Percentiles rank a stretch among this genome's conserved stretches.
Conservation (phyloP, 2,113 vertebrate species). For the Odontophorus gujanensis region DNA sequence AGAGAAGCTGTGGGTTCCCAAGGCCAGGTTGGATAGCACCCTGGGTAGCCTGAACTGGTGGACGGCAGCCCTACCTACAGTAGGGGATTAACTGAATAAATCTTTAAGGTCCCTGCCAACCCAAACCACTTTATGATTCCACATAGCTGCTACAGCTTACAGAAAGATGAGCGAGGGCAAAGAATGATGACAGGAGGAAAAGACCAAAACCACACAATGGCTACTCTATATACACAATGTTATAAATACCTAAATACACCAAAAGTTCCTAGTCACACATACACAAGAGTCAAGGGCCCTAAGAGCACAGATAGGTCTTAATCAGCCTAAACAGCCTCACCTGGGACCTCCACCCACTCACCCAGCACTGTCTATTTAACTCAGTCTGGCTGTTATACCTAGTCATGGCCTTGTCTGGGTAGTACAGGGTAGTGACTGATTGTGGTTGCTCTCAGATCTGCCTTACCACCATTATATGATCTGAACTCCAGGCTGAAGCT, state of each 20-base stretch:
- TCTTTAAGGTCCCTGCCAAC: neutral
- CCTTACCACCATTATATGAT: fast-evolving
- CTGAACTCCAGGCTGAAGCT: neutral
- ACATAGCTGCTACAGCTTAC: neutral
- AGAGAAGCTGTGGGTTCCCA: neutral
- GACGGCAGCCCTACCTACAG: neutral
- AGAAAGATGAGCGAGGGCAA: neutral
- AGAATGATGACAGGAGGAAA: neutral
- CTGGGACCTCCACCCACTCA: neutral
- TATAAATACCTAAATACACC: neutral
- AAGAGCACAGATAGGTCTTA: neutral
- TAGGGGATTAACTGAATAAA: neutral
- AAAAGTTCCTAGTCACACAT: neutral
- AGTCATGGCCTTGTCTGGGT: fast-evolving
- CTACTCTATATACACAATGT: neutral
- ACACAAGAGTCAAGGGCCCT: neutral
- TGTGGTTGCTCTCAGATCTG: neutral
- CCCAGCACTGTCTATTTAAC: neutral
- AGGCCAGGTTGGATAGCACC: neutral
- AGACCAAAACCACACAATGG: too few species aligned
- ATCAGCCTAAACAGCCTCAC: neutral
- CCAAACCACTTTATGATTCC: neutral
- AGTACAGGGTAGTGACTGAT: neutral
- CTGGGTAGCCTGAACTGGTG: neutral
- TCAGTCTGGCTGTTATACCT: fast-evolving